A percentile compares a stretch with the other conserved stretches of the same genome.
phyloP scores from a whole-genome alignment of 1,140 invertebrate species.

The Stenopsyche tienmushanensis region DNA sequence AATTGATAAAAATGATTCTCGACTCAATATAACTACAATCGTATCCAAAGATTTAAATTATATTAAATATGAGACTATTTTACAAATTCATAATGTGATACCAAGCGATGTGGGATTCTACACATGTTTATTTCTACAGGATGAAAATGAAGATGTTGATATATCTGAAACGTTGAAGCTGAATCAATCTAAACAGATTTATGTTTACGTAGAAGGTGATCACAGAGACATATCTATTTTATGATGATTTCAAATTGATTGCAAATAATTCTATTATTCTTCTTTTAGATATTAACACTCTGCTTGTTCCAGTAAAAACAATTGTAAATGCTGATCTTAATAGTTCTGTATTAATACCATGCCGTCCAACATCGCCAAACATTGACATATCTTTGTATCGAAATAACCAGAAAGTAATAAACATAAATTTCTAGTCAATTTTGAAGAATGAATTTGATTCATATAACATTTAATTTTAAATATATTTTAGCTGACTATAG shows the following conservation, averaged over 20 bases:
- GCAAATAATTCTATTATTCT: background rate
- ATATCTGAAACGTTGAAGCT: too few relatives aligned
- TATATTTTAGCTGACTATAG: background rate
- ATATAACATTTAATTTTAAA: background rate
- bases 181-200: background rate
- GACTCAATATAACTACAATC: too few relatives aligned
- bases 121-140: too few relatives aligned
- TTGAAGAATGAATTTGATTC: too few relatives aligned
- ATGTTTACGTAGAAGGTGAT: background rate
- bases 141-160: too few relatives aligned
- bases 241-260: background rate
- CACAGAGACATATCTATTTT: background rate
- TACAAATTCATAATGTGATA: too few relatives aligned
- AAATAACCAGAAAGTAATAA: background rate
- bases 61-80: too few relatives aligned
- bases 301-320: background rate
- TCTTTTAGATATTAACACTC: background rate
- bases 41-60: too few relatives aligned
- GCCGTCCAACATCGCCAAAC: background rate
- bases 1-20: too few relatives aligned
- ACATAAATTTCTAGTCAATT: too few relatives aligned
- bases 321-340: background rate
- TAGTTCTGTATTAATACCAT: background rate
- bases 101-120: too few relatives aligned
- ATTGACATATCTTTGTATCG: background rate